phyloP scores from a whole-genome alignment of 1,140 invertebrate genomes.

The Meloidogyne exigua region DNA sequence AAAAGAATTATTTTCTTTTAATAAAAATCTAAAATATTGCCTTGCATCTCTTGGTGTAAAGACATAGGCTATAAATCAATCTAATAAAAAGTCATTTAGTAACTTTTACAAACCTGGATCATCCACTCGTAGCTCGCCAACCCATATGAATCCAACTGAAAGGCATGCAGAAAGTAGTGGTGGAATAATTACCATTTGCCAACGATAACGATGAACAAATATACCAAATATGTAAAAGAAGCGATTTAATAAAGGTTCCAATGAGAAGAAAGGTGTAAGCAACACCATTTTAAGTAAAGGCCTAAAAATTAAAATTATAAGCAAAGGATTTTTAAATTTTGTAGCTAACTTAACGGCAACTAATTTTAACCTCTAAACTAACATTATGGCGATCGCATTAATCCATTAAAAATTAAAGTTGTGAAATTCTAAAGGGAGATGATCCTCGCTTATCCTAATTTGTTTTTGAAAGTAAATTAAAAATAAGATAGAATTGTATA shows the following conservation, averaged over 20 bases:
- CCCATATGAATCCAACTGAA: conserved; percentile 54
- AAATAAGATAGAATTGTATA: background rate
- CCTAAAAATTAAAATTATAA: background rate
- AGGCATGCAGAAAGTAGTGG: conserved; percentile 52
- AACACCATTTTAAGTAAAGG: background rate
- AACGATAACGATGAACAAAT: conserved; percentile 45
- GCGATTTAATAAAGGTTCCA: conserved; percentile 45
- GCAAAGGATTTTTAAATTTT: background rate
- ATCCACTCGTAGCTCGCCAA: conserved; percentile 57
- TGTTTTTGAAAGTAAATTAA: background rate
- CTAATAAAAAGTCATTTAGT: background rate
- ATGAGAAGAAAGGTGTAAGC: conserved; percentile 30
- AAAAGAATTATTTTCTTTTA: conserved; percentile 26
- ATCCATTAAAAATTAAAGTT: background rate
- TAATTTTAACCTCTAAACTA: background rate
- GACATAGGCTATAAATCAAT: conserved; percentile 49
- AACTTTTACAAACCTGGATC: conserved; percentile 43
- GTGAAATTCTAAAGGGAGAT: background rate
- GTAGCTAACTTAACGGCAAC: too few relatives aligned
- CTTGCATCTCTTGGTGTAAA: conserved; percentile 60
- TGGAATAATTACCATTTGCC: conserved; percentile 56
- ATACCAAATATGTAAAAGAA: conserved; percentile 54
- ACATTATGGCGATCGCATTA: background rate
- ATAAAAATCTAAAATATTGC: conserved; percentile 31
- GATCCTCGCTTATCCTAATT: background rate